A percentile compares a stretch with the other conserved stretches of the same genome.
phyloP scores from a whole-genome alignment of 2,888 invertebrate genomes.

The Sepiola atlantica region DNA sequence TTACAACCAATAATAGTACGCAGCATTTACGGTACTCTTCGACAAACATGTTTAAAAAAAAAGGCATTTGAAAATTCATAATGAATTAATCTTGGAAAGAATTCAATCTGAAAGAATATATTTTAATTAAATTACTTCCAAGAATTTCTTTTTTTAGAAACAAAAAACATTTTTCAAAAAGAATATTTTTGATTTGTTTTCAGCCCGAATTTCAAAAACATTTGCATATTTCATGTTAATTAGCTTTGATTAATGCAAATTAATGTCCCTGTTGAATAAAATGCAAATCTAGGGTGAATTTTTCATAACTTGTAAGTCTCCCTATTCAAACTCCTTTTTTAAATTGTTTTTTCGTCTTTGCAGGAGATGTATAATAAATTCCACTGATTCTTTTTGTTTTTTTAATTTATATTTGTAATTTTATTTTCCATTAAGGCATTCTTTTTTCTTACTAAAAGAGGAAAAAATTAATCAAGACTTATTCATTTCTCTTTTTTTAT shows the following conservation, averaged over 20 bases:
- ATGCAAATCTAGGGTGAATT: slow-evolving; percentile 4
- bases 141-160: not conserved
- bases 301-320: slow-evolving; percentile 32
- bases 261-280: slow-evolving; percentile 32
- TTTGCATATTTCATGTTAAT: slow-evolving; percentile 32
- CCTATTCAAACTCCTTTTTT: not conserved
- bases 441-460: not conserved
- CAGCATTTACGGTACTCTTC: not conserved
- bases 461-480: not conserved
- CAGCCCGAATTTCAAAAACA: not conserved
- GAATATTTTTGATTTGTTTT: not conserved
- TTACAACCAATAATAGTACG: not conserved
- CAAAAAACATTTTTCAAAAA: not conserved
- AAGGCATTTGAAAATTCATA: slow-evolving; percentile 11
- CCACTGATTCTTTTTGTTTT: not conserved
- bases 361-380: not conserved
- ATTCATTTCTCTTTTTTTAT: not conserved
- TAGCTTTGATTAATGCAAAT: slow-evolving; percentile 9
- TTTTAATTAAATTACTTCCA: slow-evolving; percentile 18
- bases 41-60: not conserved
- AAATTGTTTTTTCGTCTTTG: not conserved
- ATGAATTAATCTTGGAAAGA: not conserved
- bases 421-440: not conserved
- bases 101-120: slow-evolving; percentile 32
- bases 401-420: not conserved